These are phyloP conservation scores for Rhynchophorus ferrugineus DNA, from an alignment of 1,140 invertebrate genomes.

Conservation along the genomic window DNA sequence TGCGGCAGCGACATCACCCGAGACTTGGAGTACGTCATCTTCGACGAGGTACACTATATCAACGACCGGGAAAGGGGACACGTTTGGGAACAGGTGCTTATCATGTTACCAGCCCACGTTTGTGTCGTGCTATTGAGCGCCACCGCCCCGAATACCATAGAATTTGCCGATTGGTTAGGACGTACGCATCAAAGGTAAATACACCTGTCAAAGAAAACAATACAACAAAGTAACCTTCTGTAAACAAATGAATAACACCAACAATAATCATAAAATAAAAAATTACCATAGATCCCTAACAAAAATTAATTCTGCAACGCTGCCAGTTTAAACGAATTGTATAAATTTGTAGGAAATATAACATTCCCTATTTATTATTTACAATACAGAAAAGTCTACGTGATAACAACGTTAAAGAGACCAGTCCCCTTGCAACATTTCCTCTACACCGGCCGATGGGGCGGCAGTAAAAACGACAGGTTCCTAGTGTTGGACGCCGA, in stretches of 20 bases:
- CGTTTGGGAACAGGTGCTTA: conserved; percentile 97
- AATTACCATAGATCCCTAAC: too few relatives aligned
- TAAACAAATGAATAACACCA: too few relatives aligned
- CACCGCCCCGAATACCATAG: conserved; percentile 93
- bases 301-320: too few relatives aligned
- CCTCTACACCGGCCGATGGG: conserved; percentile 69
- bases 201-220: not conserved
- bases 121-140: conserved; percentile 96
- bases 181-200: conserved; percentile 65
- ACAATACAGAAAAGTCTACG: conserved; percentile 71
- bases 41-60: conserved; percentile 96
- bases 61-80: conserved; percentile 97
- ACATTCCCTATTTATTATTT: not conserved
- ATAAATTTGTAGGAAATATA: not conserved
- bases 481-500: conserved; percentile 79
- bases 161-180: conserved; percentile 98
- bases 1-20: conserved; percentile 89
- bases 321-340: too few relatives aligned
- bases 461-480: conserved; percentile 48
- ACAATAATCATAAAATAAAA: too few relatives aligned
- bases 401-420: conserved; percentile 87
- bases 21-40: conserved; percentile 98
- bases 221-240: too few relatives aligned
- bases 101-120: conserved; percentile 88
- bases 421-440: conserved; percentile 95